Conservation (phyloP, 2,797 vertebrate genomes). For the Babyrousa celebensis region DNA sequence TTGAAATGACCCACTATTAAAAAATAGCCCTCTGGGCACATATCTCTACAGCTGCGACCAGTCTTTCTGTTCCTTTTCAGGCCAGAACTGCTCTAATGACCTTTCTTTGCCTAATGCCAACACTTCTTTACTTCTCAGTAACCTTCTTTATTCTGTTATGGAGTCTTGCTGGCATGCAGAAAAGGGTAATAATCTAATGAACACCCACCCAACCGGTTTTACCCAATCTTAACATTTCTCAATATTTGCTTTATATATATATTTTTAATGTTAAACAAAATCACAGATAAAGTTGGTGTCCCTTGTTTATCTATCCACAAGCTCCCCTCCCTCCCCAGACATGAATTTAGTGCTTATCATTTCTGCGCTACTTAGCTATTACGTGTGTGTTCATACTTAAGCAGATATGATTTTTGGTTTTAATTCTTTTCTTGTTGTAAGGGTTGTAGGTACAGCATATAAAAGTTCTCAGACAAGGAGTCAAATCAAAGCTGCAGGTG, state of each 20-base stretch:
- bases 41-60: neutral
- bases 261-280: conserved; percentile 33
- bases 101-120: neutral
- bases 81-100: conserved; percentile 55
- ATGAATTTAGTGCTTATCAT: neutral
- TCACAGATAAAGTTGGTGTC: neutral
- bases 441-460: too few relatives aligned
- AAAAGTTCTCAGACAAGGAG: too few relatives aligned
- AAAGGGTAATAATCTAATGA: conserved; percentile 55
- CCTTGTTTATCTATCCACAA: neutral
- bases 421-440: neutral
- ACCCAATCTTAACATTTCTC: conserved; percentile 25
- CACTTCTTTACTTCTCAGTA: neutral
- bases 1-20: conserved; percentile 57
- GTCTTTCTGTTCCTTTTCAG: conserved; percentile 35
- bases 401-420: neutral
- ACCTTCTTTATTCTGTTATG: conserved; percentile 59
- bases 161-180: conserved; percentile 48
- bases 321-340: neutral
- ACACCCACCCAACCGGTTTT: neutral
- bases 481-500: too few relatives aligned
- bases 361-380: neutral
- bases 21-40: neutral
- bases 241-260: conserved; percentile 39
- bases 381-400: neutral